These are phyloP conservation scores for Diabrotica virgifera DNA, from an alignment of 1,140 invertebrate genomes.

Conservation along the genomic window DNA sequence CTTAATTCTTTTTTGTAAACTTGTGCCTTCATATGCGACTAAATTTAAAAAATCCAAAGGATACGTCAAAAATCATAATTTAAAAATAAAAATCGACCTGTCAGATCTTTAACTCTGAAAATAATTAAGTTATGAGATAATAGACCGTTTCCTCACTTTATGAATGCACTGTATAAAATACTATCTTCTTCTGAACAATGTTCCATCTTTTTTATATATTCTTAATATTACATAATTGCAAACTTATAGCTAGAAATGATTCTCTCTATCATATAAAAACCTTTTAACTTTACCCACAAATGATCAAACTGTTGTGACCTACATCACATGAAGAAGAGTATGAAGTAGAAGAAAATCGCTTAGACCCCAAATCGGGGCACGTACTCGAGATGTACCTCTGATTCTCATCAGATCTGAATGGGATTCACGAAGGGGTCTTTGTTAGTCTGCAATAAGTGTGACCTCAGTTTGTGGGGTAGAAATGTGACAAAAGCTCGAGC, in stretches of 20 bases:
- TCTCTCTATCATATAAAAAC: neutral
- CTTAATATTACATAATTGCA: neutral
- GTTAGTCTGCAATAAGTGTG: neutral
- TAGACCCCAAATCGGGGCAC: neutral
- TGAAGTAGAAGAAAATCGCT: neutral
- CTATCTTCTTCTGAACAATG: too few relatives aligned
- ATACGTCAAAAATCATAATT: too few relatives aligned
- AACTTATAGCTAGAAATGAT: neutral
- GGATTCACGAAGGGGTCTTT: neutral
- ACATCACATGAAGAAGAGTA: slow-evolving; percentile 2
- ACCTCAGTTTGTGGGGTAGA: slow-evolving; percentile 1
- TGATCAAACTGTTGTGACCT: slow-evolving; percentile 2
- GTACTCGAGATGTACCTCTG: neutral
- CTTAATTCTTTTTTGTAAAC: too few relatives aligned
- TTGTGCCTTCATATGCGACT: too few relatives aligned
- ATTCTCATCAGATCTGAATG: slow-evolving; percentile 1
- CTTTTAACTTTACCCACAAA: slow-evolving; percentile 2
- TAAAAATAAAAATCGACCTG: too few relatives aligned
- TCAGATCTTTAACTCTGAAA: too few relatives aligned
- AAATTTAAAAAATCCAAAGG: too few relatives aligned
- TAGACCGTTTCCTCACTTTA: too few relatives aligned
- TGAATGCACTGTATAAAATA: too few relatives aligned
- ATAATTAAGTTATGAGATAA: too few relatives aligned
- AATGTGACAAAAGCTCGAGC: neutral
- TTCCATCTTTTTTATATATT: too few relatives aligned